These are phyloP conservation scores for Pomacea maculata DNA, from an alignment of 1,140 invertebrate genomes.

Conservation along the genomic window DNA sequence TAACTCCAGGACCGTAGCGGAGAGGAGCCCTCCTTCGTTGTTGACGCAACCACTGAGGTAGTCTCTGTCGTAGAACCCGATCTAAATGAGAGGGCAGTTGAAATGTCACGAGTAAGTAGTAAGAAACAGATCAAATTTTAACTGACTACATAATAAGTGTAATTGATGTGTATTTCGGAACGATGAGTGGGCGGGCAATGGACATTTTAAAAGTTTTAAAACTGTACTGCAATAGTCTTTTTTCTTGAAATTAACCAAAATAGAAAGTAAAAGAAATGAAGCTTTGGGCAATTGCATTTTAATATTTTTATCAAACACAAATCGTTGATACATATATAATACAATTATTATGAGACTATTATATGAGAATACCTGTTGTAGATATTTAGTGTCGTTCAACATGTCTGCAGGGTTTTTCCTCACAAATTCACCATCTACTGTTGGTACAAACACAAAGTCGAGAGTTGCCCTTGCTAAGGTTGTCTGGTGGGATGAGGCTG, in stretches of 20 bases:
- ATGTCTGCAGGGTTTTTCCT: background rate
- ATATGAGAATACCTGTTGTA: background rate
- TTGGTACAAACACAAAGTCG: background rate
- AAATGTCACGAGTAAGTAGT: background rate
- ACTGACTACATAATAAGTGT: no score
- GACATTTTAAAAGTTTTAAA: no score
- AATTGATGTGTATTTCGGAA: no score
- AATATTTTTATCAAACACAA: no score
- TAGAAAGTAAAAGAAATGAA: no score
- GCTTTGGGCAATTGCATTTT: no score
- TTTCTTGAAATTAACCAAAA: no score
- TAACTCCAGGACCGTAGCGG: background rate
- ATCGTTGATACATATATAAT: no score
- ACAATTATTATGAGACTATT: no score
- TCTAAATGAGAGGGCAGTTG: background rate
- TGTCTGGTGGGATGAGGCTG: background rate
- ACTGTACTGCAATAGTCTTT: no score
- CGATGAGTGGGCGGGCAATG: no score
- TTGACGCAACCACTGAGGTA: background rate
- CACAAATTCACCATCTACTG: slow-evolving; percentile 1
- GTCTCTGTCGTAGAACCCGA: slow-evolving; percentile 9
- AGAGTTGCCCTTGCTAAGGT: background rate
- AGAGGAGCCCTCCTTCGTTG: slow-evolving; percentile 6
- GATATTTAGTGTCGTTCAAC: background rate
- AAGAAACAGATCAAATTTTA: no score